Conservation (phyloP, 2,888 invertebrate genomes). For the Hemithea aestivaria region DNA sequence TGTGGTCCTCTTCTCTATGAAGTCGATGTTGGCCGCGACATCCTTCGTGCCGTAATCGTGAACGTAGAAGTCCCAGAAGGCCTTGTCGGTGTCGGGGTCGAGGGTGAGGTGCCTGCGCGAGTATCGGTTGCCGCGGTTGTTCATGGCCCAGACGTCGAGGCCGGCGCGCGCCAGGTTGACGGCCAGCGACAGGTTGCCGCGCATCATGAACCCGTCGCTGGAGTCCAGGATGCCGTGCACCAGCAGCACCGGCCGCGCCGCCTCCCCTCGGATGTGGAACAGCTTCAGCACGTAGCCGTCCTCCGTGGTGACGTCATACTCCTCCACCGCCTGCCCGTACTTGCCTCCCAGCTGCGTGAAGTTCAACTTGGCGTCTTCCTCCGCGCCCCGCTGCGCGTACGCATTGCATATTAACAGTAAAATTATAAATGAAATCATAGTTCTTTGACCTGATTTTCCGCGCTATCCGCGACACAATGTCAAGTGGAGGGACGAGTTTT, state of each 20-base stretch:
- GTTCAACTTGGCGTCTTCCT: constrained; percentile 36
- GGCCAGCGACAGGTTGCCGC: constrained; percentile 41
- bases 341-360: constrained; percentile 38
- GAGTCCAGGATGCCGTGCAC: constrained; percentile 44
- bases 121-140: constrained; percentile 80
- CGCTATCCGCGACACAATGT: neutral
- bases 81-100: constrained; percentile 45
- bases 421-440: neutral
- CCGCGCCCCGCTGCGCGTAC: constrained; percentile 14
- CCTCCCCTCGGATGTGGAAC: constrained; percentile 37
- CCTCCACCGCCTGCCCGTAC: constrained; percentile 37
- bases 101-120: constrained; percentile 68
- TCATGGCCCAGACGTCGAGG: constrained; percentile 64
- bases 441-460: constrained; percentile 1
- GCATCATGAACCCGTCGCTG: constrained; percentile 38
- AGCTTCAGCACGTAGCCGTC: constrained; percentile 46
- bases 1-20: constrained; percentile 56
- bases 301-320: constrained; percentile 34
- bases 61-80: constrained; percentile 78
- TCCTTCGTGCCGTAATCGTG: constrained; percentile 85
- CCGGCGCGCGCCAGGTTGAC: constrained; percentile 60
- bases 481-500: no score
- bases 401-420: constrained; percentile 5
- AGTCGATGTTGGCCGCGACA: constrained; percentile 79
- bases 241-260: constrained; percentile 33